phyloP scores from a whole-genome alignment of 2,888 invertebrate genomes.

The Copidosoma aretas region DNA sequence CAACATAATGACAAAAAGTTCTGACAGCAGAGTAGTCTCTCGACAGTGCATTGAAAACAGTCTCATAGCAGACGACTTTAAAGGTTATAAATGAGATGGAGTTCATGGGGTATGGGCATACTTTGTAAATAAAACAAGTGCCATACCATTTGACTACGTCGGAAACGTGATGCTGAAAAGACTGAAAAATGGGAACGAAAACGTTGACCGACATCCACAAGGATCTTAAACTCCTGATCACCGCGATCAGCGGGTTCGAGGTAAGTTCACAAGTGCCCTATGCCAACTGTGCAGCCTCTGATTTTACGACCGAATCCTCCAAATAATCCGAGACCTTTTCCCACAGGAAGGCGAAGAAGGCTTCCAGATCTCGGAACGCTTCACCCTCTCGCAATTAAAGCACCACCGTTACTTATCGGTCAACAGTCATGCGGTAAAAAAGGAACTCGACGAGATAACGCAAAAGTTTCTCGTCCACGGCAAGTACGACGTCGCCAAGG shows the following conservation, averaged over 20 bases:
- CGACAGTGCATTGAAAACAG: too few species aligned
- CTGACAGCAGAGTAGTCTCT: too few species aligned
- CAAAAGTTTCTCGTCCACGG: slow-evolving; percentile 64
- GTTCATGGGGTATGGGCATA: too few species aligned
- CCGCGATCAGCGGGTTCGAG: slow-evolving; percentile 55
- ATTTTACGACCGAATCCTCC: too few species aligned
- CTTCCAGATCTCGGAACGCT: slow-evolving; percentile 60
- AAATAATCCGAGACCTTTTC: too few species aligned
- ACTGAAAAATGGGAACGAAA: slow-evolving; percentile 52
- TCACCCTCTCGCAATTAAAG: slow-evolving; percentile 61
- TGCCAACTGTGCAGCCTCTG: neutral
- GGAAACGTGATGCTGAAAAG: too few species aligned
- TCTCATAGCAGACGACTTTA: too few species aligned
- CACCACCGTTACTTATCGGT: slow-evolving; percentile 63
- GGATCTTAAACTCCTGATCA: slow-evolving; percentile 57
- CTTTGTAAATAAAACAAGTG: too few species aligned
- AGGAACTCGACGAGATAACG: slow-evolving; percentile 61
- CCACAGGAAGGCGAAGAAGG: slow-evolving; percentile 60
- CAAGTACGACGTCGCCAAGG: slow-evolving; percentile 61
- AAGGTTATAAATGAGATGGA: too few species aligned
- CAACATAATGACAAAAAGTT: too few species aligned
- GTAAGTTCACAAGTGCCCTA: slow-evolving; percentile 44
- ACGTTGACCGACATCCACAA: slow-evolving; percentile 55
- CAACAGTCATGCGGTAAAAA: slow-evolving; percentile 62
- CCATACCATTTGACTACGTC: too few species aligned